Conservation (phyloP, 2,888 invertebrate genomes). For the Eucriotettix oculatus region DNA sequence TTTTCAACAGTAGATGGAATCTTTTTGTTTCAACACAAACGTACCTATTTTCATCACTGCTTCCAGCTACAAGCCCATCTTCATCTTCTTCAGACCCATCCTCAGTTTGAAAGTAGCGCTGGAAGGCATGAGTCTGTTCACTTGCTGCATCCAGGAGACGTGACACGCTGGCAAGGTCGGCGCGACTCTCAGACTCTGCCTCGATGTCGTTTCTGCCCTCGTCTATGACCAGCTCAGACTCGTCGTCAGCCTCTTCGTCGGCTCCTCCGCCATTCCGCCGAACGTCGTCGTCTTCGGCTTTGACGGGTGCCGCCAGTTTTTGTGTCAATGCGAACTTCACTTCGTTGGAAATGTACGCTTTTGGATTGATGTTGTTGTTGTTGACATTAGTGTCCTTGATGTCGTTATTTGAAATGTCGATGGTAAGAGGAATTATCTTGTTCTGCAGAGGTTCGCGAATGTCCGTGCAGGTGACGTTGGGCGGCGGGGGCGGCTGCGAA, state of each 20-base stretch:
- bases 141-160: constrained; percentile 59
- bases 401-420: not conserved
- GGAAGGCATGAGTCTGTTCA: constrained; percentile 39
- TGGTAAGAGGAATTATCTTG: no score
- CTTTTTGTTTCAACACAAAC: constrained; percentile 16
- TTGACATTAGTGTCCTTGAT: not conserved
- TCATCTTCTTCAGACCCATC: constrained; percentile 33
- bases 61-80: constrained; percentile 61
- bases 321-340: constrained; percentile 66
- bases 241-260: constrained; percentile 44
- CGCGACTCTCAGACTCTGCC: constrained; percentile 18
- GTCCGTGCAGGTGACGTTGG: not conserved
- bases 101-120: constrained; percentile 38
- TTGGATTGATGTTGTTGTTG: constrained; percentile 7
- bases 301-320: constrained; percentile 13
- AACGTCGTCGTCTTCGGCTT: not conserved
- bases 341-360: constrained; percentile 37
- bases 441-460: not conserved
- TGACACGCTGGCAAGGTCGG: constrained; percentile 62
- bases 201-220: constrained; percentile 28
- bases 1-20: no score
- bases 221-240: constrained; percentile 40
- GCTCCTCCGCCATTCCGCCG: constrained; percentile 28
- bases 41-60: constrained; percentile 62
- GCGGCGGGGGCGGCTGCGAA: not conserved